phyloP scores from a whole-genome alignment of 2,797 vertebrate species.

The Halcyon leucocephala region DNA sequence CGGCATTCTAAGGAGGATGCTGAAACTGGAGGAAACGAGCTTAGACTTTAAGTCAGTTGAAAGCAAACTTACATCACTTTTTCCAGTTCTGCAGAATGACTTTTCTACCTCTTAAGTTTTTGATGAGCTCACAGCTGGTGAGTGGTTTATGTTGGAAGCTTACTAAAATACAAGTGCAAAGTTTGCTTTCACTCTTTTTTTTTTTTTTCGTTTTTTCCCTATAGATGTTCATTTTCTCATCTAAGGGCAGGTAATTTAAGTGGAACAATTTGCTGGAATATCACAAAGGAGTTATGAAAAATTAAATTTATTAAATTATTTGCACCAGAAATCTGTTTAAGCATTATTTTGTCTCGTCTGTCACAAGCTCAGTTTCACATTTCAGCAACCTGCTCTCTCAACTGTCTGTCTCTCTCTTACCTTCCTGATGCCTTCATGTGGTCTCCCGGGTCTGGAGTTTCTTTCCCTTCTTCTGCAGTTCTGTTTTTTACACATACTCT shows the following conservation, averaged over 20 bases:
- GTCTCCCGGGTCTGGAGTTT: background rate
- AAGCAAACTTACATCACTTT: slow-evolving; percentile 6
- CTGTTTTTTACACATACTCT: background rate
- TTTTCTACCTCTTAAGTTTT: slow-evolving; percentile 10
- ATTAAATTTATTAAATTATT: background rate
- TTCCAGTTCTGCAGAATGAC: slow-evolving; percentile 22
- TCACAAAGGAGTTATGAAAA: background rate
- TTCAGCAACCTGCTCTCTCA: background rate
- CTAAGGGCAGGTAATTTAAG: background rate
- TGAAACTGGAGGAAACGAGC: background rate
- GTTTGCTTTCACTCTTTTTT: background rate
- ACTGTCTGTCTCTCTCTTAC: background rate
- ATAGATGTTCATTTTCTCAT: background rate
- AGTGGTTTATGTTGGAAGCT: background rate
- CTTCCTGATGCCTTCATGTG: background rate
- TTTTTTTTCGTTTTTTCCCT: background rate
- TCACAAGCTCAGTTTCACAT: background rate
- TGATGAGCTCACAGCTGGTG: slow-evolving; percentile 12
- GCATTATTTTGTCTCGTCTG: background rate
- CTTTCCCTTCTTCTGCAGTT: background rate
- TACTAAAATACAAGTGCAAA: background rate
- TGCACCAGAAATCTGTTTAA: background rate
- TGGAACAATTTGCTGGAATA: background rate
- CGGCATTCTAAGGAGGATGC: background rate
- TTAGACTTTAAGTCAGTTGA: background rate